These are phyloP conservation scores for Plectropomus leopardus DNA, from an alignment of 2,113 vertebrate species.

Conservation along the genomic window DNA sequence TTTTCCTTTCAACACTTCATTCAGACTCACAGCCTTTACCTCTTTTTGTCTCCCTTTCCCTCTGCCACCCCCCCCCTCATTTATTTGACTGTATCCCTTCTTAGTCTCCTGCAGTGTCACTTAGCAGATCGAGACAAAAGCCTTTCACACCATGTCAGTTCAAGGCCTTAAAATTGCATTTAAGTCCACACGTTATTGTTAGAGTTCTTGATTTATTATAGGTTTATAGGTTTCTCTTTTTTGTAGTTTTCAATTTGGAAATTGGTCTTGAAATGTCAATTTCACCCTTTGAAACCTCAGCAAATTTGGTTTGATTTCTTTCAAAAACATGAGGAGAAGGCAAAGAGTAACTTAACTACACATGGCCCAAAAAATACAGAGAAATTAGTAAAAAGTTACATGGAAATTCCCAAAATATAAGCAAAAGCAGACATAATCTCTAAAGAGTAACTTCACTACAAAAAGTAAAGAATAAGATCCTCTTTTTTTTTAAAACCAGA, in stretches of 20 bases:
- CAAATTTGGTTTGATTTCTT: too few species aligned
- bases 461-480: too few species aligned
- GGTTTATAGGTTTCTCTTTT: neutral
- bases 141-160: conserved; percentile 22
- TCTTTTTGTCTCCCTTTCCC: conserved; percentile 45
- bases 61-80: conserved; percentile 14
- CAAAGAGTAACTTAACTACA: too few species aligned
- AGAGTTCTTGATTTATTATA: neutral
- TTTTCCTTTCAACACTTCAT: conserved; percentile 57
- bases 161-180: neutral
- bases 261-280: neutral
- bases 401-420: too few species aligned
- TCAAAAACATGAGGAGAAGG: too few species aligned
- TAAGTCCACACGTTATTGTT: neutral
- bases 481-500: too few species aligned
- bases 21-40: conserved; percentile 41
- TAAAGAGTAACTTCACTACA: too few species aligned
- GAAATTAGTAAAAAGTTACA: too few species aligned
- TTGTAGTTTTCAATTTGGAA: neutral
- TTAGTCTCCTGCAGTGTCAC: conserved; percentile 42
- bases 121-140: conserved; percentile 36
- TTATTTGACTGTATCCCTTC: conserved; percentile 51
- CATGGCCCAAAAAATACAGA: too few species aligned
- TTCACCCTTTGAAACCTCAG: too few species aligned
- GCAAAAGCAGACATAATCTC: too few species aligned